phyloP scores from a whole-genome alignment of 2,797 vertebrate genomes.

The Sebastes taczanowskii region DNA sequence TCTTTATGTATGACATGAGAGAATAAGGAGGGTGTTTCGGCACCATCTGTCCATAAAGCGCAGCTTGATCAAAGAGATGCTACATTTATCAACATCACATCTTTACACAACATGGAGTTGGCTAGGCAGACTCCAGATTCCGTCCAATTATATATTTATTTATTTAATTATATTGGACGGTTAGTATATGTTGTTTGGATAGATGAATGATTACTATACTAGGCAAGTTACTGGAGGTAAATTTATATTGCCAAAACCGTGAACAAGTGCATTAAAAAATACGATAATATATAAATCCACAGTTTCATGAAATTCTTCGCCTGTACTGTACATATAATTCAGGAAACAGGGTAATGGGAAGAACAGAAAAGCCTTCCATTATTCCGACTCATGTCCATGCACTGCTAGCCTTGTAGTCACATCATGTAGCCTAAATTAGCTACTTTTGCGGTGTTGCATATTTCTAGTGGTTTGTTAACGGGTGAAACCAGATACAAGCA shows the following conservation, averaged over 20 bases:
- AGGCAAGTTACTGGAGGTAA: neutral
- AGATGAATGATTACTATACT: neutral
- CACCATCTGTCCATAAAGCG: constrained; percentile 5
- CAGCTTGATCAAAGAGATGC: constrained; percentile 17
- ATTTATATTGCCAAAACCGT: neutral
- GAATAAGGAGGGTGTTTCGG: neutral
- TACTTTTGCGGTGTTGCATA: neutral
- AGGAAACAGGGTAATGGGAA: neutral
- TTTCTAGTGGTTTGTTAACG: neutral
- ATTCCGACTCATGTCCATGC: neutral
- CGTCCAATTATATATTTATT: neutral
- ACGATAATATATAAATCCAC: neutral
- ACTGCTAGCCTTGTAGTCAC: neutral
- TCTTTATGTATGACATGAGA: constrained; percentile 1
- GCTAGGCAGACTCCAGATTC: neutral
- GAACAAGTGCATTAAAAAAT: neutral
- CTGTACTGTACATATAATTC: neutral
- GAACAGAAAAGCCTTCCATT: neutral
- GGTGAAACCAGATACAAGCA: neutral
- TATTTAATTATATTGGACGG: neutral
- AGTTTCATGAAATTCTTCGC: neutral
- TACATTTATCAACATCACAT: neutral
- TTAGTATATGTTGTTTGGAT: neutral
- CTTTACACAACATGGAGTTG: neutral
- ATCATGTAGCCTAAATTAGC: neutral